Conservation (phyloP, 2,113 vertebrate genomes). For the Aix galericulata region DNA sequence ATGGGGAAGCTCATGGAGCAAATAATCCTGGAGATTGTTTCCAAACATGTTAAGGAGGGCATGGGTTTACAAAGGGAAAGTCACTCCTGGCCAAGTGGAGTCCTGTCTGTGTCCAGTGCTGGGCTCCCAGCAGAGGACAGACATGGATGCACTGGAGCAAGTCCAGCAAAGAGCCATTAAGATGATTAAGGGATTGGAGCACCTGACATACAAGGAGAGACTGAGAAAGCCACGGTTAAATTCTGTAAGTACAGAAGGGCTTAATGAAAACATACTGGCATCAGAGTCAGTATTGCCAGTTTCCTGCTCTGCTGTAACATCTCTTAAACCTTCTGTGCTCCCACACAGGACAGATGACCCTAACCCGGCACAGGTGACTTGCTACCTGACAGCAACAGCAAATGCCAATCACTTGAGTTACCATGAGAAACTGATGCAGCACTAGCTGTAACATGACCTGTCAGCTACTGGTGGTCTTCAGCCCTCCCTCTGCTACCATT, state of each 20-base stretch:
- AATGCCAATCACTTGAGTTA: not conserved
- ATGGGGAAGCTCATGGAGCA: not conserved
- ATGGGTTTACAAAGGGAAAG: not conserved
- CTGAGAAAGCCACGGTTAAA: not conserved
- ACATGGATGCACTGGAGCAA: not conserved
- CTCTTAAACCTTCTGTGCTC: not conserved
- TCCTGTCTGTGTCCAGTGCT: not conserved
- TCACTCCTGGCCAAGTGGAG: not conserved
- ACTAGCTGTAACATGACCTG: not conserved
- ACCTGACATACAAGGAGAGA: not conserved
- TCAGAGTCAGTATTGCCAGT: not conserved
- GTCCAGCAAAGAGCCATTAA: not conserved
- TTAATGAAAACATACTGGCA: not conserved
- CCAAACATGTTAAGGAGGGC: not conserved
- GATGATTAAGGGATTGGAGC: not conserved
- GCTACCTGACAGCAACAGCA: not conserved
- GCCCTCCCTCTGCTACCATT: not conserved
- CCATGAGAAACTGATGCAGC: not conserved
- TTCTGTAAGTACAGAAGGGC: not conserved
- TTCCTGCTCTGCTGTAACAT: not conserved
- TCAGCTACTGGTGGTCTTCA: not conserved
- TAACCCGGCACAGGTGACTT: not conserved
- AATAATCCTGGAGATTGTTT: not conserved
- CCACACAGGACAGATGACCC: not conserved
- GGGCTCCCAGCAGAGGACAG: not conserved